Base-by-base conservation (phyloP, 2,888 invertebrate genomes). In the Parasteatoda lunata region DNA sequence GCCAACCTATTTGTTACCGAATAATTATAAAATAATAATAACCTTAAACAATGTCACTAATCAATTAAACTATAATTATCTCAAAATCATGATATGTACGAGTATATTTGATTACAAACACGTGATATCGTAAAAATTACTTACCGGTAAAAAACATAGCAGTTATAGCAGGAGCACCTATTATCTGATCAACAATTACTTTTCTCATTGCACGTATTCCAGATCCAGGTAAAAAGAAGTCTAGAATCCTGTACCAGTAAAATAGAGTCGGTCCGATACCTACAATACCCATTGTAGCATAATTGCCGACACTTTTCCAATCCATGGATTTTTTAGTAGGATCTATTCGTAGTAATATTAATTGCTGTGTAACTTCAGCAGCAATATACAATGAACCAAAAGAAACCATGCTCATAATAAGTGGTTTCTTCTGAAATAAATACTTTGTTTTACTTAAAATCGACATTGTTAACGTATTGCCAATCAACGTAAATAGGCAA, bases 241-340 rank as follows among this genome's bases (percentile, higher is more conserved):
- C 90, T 15, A 89, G 79, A 66, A 89, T 87, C 54, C 88, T 84
- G 45, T 78, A 94, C 92, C 97, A 96, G 91, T 96, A 96, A 0
- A 95, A 95, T 84, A 95, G 93, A 91, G 96, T 96, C 0, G 97
- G 96, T 5, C 95, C 95, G 0, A 95, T 94, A 91, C 96, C 96
- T 90, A 97, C 94, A 0, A 94, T 93, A 6, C 95, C 96, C 91
- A 96, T 96, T 64, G 96, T 94, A 5, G 94, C 91, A 3, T 93
- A 93, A 90, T 94, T 94, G 30, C 64, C 15, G 7, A 77, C 48
- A 49, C 45, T 48, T 11, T 30, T 15, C 77, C 77, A 77, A 49
- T 77, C 77, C 5, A 68, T 30, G 59, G 59, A 59, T 59, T 59
- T 59, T n/a, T 59, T 59, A n/a, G 9, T n/a, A 13, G 59, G 59